phyloP scores from a whole-genome alignment of 2,888 invertebrate genomes.

The Ethmia dodecea region DNA sequence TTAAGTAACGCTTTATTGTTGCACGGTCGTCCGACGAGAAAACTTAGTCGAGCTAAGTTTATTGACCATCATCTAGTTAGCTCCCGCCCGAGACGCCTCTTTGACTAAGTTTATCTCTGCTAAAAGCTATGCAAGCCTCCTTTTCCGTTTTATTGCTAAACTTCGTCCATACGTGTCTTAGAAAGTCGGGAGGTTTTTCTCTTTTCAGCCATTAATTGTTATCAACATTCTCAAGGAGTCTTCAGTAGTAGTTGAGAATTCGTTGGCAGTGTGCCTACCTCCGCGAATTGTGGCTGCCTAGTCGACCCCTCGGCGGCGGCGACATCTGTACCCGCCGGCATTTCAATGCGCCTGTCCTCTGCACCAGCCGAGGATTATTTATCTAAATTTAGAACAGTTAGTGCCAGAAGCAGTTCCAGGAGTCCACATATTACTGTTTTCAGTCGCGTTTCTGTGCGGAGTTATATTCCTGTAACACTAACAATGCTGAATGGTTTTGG shows the following conservation, averaged over 20 bases:
- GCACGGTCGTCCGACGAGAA: constrained; percentile 40
- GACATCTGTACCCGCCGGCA: constrained; percentile 29
- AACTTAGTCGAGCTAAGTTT: constrained; percentile 52
- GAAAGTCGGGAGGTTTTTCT: constrained; percentile 32
- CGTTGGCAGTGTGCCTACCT: constrained; percentile 52
- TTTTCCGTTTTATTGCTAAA: constrained; percentile 67
- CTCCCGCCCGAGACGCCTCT: constrained; percentile 51
- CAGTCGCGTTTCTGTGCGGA: not conserved
- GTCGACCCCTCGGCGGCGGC: constrained; percentile 22
- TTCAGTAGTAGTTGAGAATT: constrained; percentile 5
- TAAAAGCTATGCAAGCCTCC: constrained; percentile 60
- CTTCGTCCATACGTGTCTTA: constrained; percentile 63
- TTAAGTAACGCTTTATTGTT: constrained; percentile 49
- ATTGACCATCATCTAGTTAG: constrained; percentile 62
- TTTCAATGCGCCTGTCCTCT: constrained; percentile 32
- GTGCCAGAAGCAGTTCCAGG: constrained; percentile 27
- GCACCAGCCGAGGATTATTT: constrained; percentile 38
- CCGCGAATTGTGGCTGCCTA: constrained; percentile 34
- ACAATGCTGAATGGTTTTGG: too few relatives aligned
- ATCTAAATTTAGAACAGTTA: constrained; percentile 43
- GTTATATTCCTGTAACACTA: not conserved
- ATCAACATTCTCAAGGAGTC: too few relatives aligned
- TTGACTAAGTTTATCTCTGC: constrained; percentile 61
- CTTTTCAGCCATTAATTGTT: too few relatives aligned
- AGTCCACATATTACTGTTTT: not conserved